Evolutionary conservation across 2,888 invertebrate genomes (phyloP), one percentile per base, ranked within the genome.

Genomic region (Pristionchus maxplancki): DNA sequence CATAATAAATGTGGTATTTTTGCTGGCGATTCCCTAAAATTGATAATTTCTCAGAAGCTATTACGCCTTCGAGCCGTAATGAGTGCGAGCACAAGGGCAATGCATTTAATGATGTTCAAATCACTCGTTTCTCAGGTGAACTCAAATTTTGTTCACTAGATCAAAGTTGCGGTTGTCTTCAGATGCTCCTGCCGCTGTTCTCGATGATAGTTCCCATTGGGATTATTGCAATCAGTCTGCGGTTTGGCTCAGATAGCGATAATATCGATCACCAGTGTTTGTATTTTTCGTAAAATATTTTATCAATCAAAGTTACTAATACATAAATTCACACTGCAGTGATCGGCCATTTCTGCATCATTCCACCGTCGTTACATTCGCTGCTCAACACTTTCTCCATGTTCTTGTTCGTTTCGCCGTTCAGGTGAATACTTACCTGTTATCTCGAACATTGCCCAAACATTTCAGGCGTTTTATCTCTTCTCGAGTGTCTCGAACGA

Each of bases 21-120:
- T 20, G 15, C 44, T 48, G 44, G 6, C 44, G 44, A 9, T 48
- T 48, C 44, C 11, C 44, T 9, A 6, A 9, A 48, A 48, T 50
- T 50, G 11, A 15, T 50, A 11, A 53, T 58, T 58, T 58, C 50
- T 50, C n/a, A 58, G 58, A n/a, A 24, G 15, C 71, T 71, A 37
- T 24, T 71, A 20, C 37, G 37, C 20, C 37, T 37, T 71, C 71
- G 71, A 15, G 15, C 37, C 8, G 20, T 71, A 5, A 71, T 71
- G 71, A 71, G 71, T 8, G 31, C 20, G 37, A 71, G 31, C 37
- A 71, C 71, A 2, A 37, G 71, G 3, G 24, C 15, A 5, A 37
- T 71, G 71, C 71, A 71, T 37, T 71, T 37, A 37, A 71, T 71
- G 71, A 31, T 71, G 37, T 24, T 71, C 71, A 71, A 37, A 37